Percentiles rank a stretch among this genome's conserved stretches.
phyloP scores from a whole-genome alignment of 92 coral and sea anemone species.

The Virgularia gustaviana region DNA sequence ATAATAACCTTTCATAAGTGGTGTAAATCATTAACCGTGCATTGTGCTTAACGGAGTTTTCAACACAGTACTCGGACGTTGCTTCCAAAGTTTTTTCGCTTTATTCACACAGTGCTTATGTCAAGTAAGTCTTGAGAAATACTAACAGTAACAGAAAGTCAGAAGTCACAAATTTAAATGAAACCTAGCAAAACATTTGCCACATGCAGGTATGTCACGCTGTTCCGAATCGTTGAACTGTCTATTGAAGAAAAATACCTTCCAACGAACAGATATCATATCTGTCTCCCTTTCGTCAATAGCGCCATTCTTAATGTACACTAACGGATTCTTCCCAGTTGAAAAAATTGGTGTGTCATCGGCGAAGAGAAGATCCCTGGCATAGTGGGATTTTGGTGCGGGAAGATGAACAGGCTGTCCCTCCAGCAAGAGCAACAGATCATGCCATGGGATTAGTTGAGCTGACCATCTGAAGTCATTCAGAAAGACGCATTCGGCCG shows the following conservation, averaged over 20 bases:
- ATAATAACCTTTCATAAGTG: too few species aligned
- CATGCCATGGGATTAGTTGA: constrained; percentile 16
- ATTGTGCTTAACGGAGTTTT: too few species aligned
- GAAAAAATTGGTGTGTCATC: constrained; percentile 56
- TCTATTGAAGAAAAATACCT: neutral
- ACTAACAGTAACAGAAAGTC: too few species aligned
- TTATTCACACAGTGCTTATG: too few species aligned
- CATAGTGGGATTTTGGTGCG: constrained; percentile 58
- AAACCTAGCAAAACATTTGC: neutral
- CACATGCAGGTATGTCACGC: neutral
- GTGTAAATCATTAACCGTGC: too few species aligned
- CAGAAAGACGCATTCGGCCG: constrained; percentile 45
- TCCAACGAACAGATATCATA: too few species aligned
- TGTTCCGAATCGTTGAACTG: neutral
- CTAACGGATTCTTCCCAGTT: constrained; percentile 39
- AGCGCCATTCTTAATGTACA: constrained; percentile 32
- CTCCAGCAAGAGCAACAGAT: constrained; percentile 37
- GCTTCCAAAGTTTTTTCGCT: too few species aligned
- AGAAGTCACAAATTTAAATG: too few species aligned
- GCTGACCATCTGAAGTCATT: constrained; percentile 14
- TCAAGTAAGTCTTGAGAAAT: too few species aligned
- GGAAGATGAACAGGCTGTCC: constrained; percentile 58
- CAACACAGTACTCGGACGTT: too few species aligned
- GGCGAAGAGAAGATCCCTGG: constrained; percentile 9
- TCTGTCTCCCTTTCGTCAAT: constrained; percentile 49